phyloP scores from a whole-genome alignment of 1,140 invertebrate genomes.

The Thaumetopoea pityocampa region DNA sequence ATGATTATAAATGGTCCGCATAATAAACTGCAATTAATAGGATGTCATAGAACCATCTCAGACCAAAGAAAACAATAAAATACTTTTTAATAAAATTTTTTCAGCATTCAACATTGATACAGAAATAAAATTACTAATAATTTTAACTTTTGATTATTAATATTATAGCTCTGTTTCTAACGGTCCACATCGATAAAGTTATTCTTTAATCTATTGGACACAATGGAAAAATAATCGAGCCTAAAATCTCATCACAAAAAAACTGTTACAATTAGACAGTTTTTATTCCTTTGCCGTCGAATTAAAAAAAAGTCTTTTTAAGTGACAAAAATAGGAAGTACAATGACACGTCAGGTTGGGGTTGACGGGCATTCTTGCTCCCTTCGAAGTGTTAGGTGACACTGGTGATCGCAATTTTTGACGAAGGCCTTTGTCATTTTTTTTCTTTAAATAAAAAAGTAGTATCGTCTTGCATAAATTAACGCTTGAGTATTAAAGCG shows the following conservation, averaged over 20 bases:
- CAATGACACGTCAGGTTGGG: conserved; percentile 69
- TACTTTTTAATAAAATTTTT: too few species aligned
- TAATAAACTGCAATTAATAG: too few species aligned
- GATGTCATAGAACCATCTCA: too few species aligned
- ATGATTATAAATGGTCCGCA: too few species aligned
- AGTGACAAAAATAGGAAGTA: conserved; percentile 68
- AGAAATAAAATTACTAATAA: too few species aligned
- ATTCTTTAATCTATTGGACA: conserved; percentile 26
- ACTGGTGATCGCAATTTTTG: conserved; percentile 64
- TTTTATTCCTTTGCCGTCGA: conserved; percentile 61
- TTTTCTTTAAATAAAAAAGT: conserved; percentile 29
- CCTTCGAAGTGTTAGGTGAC: conserved; percentile 64
- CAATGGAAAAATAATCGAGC: conserved; percentile 67
- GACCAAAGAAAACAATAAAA: too few species aligned
- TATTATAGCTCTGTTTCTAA: conserved; percentile 19
- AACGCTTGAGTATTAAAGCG: conserved; percentile 43
- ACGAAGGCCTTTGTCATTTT: conserved; percentile 57
- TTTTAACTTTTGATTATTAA: too few species aligned
- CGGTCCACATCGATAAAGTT: conserved; percentile 39
- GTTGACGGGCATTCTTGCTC: conserved; percentile 44
- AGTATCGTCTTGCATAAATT: conserved; percentile 72
- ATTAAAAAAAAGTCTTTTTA: conserved; percentile 63
- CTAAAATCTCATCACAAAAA: conserved; percentile 63
- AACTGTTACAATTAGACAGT: conserved; percentile 74
- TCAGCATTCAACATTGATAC: too few species aligned